Evolutionary conservation across 2,113 vertebrate species (phyloP).

Genomic region (Deroptyus accipitrinus): DNA sequence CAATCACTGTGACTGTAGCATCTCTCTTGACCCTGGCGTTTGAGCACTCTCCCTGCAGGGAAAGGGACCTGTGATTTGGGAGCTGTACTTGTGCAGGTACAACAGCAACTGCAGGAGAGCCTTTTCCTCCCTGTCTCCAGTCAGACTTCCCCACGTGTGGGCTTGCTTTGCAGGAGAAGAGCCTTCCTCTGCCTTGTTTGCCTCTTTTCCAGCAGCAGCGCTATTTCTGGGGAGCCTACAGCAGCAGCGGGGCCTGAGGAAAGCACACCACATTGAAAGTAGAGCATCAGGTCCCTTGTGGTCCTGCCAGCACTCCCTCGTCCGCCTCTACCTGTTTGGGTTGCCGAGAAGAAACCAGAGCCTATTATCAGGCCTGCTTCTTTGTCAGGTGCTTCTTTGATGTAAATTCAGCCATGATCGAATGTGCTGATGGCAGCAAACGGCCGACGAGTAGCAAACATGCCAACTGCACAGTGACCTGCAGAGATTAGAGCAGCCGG

Average conservation of each 20-base stretch:
- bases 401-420: neutral
- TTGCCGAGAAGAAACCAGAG: neutral
- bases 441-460: neutral
- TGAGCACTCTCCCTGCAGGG: neutral
- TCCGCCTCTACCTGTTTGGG: neutral
- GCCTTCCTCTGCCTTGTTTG: neutral
- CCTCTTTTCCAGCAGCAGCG: neutral
- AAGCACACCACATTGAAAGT: neutral
- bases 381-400: conserved; percentile 44
- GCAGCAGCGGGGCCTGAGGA: neutral
- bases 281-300: neutral
- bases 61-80: neutral
- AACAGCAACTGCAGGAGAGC: neutral
- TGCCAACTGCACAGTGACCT: neutral
- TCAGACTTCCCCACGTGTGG: fast-evolving
- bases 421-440: conserved; percentile 35
- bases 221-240: neutral
- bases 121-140: neutral
- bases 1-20: fast-evolving
- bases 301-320: neutral
- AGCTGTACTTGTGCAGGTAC: neutral
- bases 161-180: neutral
- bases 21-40: neutral
- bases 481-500: neutral
- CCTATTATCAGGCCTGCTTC: neutral